A percentile compares a stretch with the other conserved stretches of the same genome.
These are phyloP conservation scores for Octodon degus DNA, from an alignment of 2,113 vertebrate species.

Conservation along the genomic window DNA sequence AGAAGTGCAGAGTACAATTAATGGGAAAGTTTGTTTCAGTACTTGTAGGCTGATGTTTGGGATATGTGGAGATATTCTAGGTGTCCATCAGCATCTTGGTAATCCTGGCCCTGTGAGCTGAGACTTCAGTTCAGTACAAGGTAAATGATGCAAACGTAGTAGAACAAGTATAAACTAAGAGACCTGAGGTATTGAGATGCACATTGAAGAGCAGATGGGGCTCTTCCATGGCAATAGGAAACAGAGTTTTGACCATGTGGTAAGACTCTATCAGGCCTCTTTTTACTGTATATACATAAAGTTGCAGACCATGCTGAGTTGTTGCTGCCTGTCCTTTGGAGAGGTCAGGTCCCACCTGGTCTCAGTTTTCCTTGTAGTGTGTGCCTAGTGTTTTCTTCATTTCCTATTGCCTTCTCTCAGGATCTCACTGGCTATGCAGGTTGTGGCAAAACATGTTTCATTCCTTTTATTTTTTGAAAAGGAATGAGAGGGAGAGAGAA, in stretches of 20 bases:
- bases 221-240: neutral
- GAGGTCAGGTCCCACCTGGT: too few species aligned
- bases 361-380: too few species aligned
- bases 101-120: neutral
- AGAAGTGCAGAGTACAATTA: neutral
- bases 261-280: neutral
- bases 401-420: too few species aligned
- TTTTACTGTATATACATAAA: too few species aligned
- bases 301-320: too few species aligned
- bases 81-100: neutral
- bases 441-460: neutral
- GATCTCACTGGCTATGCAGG: too few species aligned
- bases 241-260: neutral
- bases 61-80: neutral
- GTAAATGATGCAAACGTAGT: neutral
- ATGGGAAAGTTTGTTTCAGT: neutral
- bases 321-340: too few species aligned
- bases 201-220: too few species aligned
- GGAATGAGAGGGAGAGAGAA: neutral
- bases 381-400: too few species aligned
- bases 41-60: neutral
- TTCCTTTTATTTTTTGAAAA: slow-evolving; percentile 5
- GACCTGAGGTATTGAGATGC: neutral
- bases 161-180: neutral
- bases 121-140: neutral